Conservation (phyloP, 2,113 vertebrate genomes). For the Calcarius ornatus region DNA sequence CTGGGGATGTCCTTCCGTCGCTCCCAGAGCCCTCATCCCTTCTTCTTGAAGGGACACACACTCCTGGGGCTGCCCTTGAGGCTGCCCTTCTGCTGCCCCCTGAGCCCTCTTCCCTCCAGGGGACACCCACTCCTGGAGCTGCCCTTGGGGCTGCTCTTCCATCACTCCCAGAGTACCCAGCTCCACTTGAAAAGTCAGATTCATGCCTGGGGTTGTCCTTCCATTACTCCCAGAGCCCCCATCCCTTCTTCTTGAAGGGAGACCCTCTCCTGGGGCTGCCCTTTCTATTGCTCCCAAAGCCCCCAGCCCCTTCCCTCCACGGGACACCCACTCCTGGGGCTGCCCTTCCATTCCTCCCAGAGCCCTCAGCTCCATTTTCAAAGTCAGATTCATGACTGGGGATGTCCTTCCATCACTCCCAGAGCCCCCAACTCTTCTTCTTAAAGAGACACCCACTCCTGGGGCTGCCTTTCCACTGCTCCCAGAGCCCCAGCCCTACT, state of each 20-base stretch:
- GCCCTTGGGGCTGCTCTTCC: constrained; percentile 1
- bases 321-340: too few relatives aligned
- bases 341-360: neutral
- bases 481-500: neutral
- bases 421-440: too few relatives aligned
- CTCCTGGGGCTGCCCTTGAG: too few relatives aligned
- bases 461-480: neutral
- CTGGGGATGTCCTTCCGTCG: neutral
- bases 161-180: neutral
- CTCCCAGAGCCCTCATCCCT: neutral
- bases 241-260: neutral
- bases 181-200: too few relatives aligned
- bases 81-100: too few relatives aligned
- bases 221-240: neutral
- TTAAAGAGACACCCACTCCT: too few relatives aligned
- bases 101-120: neutral
- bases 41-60: too few relatives aligned
- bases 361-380: neutral
- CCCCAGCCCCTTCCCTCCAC: neutral
- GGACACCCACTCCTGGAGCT: neutral
- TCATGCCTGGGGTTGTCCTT: neutral
- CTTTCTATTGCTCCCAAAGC: neutral
- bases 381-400: too few relatives aligned
- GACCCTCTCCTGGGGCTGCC: neutral
- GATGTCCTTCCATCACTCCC: accelerated